phyloP scores from a whole-genome alignment of 2,797 vertebrate species.

The Artibeus jamaicensis region DNA sequence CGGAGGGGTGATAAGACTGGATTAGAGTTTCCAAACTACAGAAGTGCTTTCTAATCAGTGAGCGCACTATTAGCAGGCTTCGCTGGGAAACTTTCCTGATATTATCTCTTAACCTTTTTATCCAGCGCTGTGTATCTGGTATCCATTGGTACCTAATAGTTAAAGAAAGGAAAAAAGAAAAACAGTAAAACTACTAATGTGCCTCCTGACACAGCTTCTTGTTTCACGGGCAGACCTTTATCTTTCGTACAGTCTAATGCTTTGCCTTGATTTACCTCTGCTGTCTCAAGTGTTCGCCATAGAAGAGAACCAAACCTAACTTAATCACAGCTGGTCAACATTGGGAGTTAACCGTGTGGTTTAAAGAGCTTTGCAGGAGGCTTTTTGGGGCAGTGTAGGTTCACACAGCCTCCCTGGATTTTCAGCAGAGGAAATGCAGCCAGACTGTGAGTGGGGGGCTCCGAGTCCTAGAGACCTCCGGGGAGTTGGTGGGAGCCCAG shows the following conservation, averaged over 20 bases:
- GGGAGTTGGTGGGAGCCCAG: neutral
- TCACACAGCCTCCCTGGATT: neutral
- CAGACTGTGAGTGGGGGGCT: neutral
- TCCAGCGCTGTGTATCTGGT: slow-evolving; percentile 58
- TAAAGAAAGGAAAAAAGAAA: neutral
- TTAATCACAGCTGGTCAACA: neutral
- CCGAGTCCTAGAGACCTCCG: neutral
- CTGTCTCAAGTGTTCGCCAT: neutral
- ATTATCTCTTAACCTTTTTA: slow-evolving; percentile 50
- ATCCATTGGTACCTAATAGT: slow-evolving; percentile 63
- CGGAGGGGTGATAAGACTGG: slow-evolving; percentile 60
- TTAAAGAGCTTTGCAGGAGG: slow-evolving; percentile 39
- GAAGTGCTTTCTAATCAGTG: slow-evolving; percentile 62
- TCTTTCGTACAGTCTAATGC: neutral
- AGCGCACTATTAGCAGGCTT: slow-evolving; percentile 49
- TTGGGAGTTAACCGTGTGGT: neutral
- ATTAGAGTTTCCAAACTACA: slow-evolving; percentile 55
- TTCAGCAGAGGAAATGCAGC: neutral
- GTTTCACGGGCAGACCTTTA: slow-evolving; percentile 9
- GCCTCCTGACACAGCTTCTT: slow-evolving; percentile 17
- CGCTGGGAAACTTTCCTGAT: slow-evolving; percentile 66
- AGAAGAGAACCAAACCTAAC: neutral
- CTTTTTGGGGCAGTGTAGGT: neutral
- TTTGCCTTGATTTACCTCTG: slow-evolving; percentile 39
- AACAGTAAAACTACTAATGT: neutral